Conservation (phyloP, 1,140 invertebrate species). For the Phenacoccus solenopsis region DNA sequence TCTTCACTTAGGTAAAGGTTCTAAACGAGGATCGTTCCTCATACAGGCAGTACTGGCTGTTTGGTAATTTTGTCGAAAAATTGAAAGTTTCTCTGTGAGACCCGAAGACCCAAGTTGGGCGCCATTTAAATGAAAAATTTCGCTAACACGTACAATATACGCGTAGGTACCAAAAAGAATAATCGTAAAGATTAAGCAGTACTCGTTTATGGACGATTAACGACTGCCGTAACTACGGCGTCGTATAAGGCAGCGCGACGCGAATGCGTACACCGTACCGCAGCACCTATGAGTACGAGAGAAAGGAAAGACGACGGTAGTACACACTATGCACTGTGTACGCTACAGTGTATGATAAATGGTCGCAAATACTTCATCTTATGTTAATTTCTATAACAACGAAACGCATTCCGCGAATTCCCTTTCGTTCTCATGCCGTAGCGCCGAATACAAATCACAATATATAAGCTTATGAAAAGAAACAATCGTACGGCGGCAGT, state of each 20-base stretch:
- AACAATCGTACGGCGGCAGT: slow-evolving; percentile 12
- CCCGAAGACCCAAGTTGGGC: too few relatives aligned
- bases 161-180: too few relatives aligned
- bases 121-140: not conserved
- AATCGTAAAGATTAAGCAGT: not conserved
- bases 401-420: not conserved
- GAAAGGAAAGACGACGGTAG: not conserved
- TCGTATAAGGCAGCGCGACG: too few relatives aligned
- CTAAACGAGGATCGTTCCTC: too few relatives aligned
- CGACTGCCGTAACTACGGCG: too few relatives aligned
- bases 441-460: not conserved
- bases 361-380: slow-evolving; percentile 1
- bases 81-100: too few relatives aligned
- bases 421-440: not conserved
- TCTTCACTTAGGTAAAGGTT: too few relatives aligned
- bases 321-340: not conserved
- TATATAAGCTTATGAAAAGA: slow-evolving; percentile 6
- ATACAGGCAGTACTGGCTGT: too few relatives aligned
- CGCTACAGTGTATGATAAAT: not conserved
- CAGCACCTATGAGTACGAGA: too few relatives aligned
- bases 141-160: not conserved
- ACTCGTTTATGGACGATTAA: slow-evolving; percentile 1
- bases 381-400: slow-evolving; percentile 3
- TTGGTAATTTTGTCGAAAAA: too few relatives aligned
- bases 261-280: not conserved